Evolutionary conservation across 2,888 invertebrate species (phyloP).

Genomic region (Drosophila pegasa): DNA sequence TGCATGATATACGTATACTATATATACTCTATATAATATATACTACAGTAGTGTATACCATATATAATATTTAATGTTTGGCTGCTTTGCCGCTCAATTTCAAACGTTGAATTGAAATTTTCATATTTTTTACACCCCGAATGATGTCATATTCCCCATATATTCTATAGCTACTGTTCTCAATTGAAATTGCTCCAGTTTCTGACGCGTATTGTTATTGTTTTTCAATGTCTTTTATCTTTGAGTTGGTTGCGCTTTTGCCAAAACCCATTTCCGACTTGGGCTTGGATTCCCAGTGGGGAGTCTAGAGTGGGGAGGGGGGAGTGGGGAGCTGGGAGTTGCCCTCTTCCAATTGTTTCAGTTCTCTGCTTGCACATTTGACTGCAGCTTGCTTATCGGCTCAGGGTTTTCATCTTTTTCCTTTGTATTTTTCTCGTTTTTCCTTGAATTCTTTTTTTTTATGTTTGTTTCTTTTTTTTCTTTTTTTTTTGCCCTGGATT

Average conservation of each 20-base stretch:
- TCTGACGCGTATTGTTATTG: constrained; percentile 8
- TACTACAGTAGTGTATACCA: too few relatives aligned
- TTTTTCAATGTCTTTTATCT: constrained; percentile 30
- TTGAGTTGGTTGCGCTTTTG: constrained; percentile 54
- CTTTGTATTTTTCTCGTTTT: constrained; percentile 5
- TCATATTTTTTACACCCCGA: constrained; percentile 9
- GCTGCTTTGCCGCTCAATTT: background rate
- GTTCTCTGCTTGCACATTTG: constrained; percentile 35
- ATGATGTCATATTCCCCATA: constrained; percentile 37
- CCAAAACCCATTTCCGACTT: constrained; percentile 48
- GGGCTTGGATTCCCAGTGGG: constrained; percentile 15
- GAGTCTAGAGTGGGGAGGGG: background rate
- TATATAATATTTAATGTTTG: background rate
- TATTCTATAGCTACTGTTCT: background rate
- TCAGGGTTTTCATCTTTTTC: constrained; percentile 18
- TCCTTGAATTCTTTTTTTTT: constrained; percentile 15
- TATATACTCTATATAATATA: background rate
- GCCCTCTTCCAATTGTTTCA: constrained; percentile 32
- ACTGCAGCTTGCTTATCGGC: constrained; percentile 36
- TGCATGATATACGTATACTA: background rate
- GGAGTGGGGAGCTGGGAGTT: background rate
- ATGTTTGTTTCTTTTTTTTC: constrained; percentile 25
- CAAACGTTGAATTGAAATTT: constrained; percentile 6
- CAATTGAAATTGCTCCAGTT: constrained; percentile 53
- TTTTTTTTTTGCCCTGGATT: constrained; percentile 63